Evolutionary conservation across 2,888 invertebrate species (phyloP).

Genomic region (Morpho achilles): DNA sequence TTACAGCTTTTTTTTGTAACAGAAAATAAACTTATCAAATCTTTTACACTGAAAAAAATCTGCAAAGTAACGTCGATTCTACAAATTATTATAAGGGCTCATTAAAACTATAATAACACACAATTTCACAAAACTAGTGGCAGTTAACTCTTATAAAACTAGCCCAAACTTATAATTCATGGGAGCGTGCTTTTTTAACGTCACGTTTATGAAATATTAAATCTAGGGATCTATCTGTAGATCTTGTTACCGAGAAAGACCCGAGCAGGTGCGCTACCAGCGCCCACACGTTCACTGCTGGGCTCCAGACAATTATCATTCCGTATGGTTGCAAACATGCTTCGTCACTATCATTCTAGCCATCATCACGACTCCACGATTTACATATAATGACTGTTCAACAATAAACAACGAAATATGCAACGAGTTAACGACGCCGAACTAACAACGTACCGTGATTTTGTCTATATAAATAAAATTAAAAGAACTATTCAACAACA

Average conservation of each 20-base stretch:
- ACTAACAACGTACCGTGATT: slow-evolving; percentile 42
- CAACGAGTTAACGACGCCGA: slow-evolving; percentile 37
- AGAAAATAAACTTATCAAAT: too few species aligned
- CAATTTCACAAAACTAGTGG: neutral
- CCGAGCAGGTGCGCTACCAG: slow-evolving; percentile 52
- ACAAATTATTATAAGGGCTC: too few species aligned
- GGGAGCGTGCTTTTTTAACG: slow-evolving; percentile 55
- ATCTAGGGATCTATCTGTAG: slow-evolving; percentile 58
- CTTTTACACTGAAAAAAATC: too few species aligned
- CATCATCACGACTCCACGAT: slow-evolving; percentile 76
- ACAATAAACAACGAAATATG: slow-evolving; percentile 71
- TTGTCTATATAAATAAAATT: neutral
- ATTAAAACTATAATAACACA: too few species aligned
- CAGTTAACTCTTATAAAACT: slow-evolving; percentile 9
- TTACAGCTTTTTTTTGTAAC: too few species aligned
- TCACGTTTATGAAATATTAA: slow-evolving; percentile 77
- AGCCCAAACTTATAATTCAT: slow-evolving; percentile 43
- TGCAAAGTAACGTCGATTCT: too few species aligned
- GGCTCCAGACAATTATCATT: slow-evolving; percentile 69
- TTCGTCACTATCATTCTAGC: slow-evolving; percentile 69
- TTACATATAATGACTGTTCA: slow-evolving; percentile 78
- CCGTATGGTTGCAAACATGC: slow-evolving; percentile 73
- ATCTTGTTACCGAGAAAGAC: slow-evolving; percentile 49
- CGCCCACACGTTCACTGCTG: slow-evolving; percentile 50
- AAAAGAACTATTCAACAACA: too few species aligned